Percentiles rank a stretch among this genome's conserved stretches.
Evolutionary conservation across 2,797 vertebrate species (phyloP).

Genomic region (Manis pentadactyla): DNA sequence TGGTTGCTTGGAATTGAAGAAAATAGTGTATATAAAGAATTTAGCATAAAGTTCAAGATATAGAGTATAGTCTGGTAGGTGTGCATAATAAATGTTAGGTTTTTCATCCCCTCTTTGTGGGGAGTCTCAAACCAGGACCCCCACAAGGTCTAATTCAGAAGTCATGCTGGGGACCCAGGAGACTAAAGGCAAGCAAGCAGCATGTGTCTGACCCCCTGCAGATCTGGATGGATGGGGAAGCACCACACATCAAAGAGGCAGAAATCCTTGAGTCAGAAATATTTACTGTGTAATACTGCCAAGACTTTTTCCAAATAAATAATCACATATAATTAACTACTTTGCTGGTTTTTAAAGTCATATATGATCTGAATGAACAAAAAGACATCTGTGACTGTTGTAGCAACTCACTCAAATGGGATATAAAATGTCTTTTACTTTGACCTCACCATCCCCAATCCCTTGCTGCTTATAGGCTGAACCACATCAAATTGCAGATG

Average conservation of each 20-base stretch:
- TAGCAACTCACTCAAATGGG: not conserved
- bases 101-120: not conserved
- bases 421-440: not conserved
- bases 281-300: not conserved
- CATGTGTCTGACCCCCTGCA: not conserved
- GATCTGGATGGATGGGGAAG: not conserved
- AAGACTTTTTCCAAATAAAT: conserved; percentile 3
- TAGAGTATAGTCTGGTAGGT: not conserved
- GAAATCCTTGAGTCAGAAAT: not conserved
- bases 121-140: not conserved
- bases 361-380: not conserved
- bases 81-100: not conserved
- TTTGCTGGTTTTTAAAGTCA: not conserved
- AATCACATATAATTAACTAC: conserved; percentile 8
- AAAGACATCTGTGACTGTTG: not conserved
- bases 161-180: not conserved
- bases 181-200: not conserved
- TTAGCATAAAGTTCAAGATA: not conserved
- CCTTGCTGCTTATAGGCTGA: not conserved
- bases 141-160: not conserved
- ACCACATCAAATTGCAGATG: not conserved
- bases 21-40: not conserved
- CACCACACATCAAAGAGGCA: not conserved
- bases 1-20: not conserved
- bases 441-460: not conserved